Percentiles rank a stretch among this genome's conserved stretches.
These are phyloP conservation scores for Drosophila borborema DNA, from an alignment of 2,888 invertebrate species.

Conservation along the genomic window DNA sequence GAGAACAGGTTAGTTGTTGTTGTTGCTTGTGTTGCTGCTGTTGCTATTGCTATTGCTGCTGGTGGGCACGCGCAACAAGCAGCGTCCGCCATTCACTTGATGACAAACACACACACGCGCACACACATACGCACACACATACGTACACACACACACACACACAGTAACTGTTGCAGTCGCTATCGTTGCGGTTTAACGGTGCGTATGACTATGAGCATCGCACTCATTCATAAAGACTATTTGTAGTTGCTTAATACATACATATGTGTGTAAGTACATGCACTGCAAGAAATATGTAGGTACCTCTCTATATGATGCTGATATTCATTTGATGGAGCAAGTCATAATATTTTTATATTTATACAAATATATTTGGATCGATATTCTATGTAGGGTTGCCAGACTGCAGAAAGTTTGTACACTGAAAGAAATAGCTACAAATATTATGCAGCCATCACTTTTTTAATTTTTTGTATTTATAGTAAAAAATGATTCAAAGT, in stretches of 20 bases:
- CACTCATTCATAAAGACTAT: slow-evolving; percentile 63
- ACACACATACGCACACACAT: slow-evolving; percentile 1
- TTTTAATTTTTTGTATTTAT: no score
- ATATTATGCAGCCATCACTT: no score
- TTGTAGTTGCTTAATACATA: slow-evolving; percentile 13
- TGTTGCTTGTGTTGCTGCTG: slow-evolving; percentile 21
- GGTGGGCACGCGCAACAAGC: slow-evolving; percentile 71
- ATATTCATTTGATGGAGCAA: background rate
- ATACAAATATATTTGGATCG: background rate
- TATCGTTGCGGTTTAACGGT: slow-evolving; percentile 44
- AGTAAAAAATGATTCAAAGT: no score
- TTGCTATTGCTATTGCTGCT: slow-evolving; percentile 16
- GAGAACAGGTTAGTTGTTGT: slow-evolving; percentile 67
- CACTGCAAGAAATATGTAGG: slow-evolving; percentile 28
- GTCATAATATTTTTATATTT: background rate
- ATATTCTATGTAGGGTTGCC: background rate
- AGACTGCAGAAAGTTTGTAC: background rate
- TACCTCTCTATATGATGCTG: background rate
- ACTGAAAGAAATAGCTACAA: no score
- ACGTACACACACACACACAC: background rate
- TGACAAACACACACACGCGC: slow-evolving; percentile 24
- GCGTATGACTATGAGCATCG: slow-evolving; percentile 55
- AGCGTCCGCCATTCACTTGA: slow-evolving; percentile 63
- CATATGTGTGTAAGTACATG: background rate
- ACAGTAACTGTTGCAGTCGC: slow-evolving; percentile 31